Percentiles rank a stretch among this genome's conserved stretches.
These are phyloP conservation scores for Lates japonicus DNA, from an alignment of 2,797 vertebrate genomes.

Conservation along the genomic window DNA sequence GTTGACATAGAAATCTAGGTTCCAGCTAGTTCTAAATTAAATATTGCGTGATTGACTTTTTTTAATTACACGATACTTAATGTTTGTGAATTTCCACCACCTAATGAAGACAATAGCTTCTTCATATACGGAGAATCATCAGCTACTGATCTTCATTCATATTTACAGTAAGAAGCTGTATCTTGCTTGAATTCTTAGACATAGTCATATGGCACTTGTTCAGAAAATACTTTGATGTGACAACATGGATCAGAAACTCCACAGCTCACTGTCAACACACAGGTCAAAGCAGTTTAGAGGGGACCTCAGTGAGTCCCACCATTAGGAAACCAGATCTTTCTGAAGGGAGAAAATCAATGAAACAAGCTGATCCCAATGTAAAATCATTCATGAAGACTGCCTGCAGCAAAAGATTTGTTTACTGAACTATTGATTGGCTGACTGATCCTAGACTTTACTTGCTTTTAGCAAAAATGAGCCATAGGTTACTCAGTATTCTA, in stretches of 20 bases:
- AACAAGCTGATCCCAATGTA: constrained; percentile 7
- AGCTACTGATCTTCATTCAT: neutral
- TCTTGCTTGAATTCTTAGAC: too few species aligned
- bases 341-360: constrained; percentile 11
- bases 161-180: neutral
- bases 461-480: neutral
- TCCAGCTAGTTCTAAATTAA: neutral
- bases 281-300: neutral
- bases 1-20: neutral
- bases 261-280: neutral
- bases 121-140: fast-evolving
- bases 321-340: neutral
- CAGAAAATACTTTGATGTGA: neutral
- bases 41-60: too few species aligned
- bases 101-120: too few species aligned
- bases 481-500: neutral
- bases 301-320: neutral
- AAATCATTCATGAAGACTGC: constrained; percentile 15
- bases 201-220: too few species aligned
- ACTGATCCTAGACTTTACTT: neutral
- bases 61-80: neutral
- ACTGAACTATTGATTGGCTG: constrained; percentile 7
- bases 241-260: neutral
- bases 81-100: neutral
- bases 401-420: neutral